These are phyloP conservation scores for Eucera pruinosa DNA, from an alignment of 2,888 invertebrate genomes.

Conservation along the genomic window DNA sequence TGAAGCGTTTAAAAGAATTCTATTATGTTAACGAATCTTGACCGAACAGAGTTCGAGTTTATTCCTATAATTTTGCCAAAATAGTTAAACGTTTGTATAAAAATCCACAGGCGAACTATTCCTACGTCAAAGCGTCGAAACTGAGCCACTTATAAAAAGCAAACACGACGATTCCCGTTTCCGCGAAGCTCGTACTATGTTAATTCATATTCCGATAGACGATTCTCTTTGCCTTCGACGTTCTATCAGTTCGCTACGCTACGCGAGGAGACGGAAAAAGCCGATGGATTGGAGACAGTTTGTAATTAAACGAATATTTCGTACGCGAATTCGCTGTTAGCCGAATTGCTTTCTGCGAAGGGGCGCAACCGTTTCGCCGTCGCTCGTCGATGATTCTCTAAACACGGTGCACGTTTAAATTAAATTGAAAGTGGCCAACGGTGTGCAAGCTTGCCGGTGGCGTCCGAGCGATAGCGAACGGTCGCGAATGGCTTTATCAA, in stretches of 20 bases:
- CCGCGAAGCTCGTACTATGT: no score
- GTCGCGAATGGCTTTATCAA: background rate
- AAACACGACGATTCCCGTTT: no score
- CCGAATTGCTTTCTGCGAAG: background rate
- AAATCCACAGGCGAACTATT: no score
- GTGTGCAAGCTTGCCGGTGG: background rate
- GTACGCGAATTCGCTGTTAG: slow-evolving; percentile 1
- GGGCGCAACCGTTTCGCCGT: background rate
- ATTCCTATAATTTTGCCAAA: no score
- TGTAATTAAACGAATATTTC: slow-evolving; percentile 31
- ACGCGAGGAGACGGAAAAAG: background rate
- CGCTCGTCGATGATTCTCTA: background rate
- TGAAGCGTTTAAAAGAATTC: no score
- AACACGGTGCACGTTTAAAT: background rate
- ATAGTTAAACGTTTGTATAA: no score
- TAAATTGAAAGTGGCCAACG: background rate
- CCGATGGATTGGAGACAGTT: background rate
- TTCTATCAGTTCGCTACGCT: background rate
- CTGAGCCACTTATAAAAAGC: no score
- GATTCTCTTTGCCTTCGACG: no score
- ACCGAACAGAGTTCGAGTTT: no score
- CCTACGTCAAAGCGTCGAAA: no score
- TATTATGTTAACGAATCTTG: no score
- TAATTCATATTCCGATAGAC: no score
- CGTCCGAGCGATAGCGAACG: background rate